phyloP scores from a whole-genome alignment of 2,113 vertebrate species.

The Vireo altiloquus region DNA sequence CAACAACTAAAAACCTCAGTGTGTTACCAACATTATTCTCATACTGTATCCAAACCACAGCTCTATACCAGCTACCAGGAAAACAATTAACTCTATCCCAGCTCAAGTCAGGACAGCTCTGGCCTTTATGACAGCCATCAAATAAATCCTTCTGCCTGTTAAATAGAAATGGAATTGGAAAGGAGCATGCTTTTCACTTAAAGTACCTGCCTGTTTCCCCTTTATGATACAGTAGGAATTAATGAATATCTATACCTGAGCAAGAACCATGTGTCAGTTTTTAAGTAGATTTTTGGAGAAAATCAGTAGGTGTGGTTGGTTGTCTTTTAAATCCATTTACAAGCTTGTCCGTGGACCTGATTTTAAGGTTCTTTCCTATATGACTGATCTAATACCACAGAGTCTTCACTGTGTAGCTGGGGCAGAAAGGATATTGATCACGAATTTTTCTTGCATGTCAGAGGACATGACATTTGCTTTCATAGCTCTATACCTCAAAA shows the following conservation, averaged over 20 bases:
- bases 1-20: not conserved
- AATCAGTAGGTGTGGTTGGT: not conserved
- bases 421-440: not conserved
- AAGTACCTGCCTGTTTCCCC: not conserved
- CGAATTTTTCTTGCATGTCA: accelerated
- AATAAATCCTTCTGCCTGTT: not conserved
- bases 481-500: not conserved
- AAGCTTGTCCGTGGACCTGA: not conserved
- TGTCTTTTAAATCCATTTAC: not conserved
- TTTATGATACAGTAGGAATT: not conserved
- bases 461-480: not conserved
- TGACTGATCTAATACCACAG: not conserved
- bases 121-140: not conserved
- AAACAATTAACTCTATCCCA: not conserved
- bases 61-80: not conserved
- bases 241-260: not conserved
- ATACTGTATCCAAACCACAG: not conserved
- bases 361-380: not conserved
- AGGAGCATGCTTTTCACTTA: not conserved
- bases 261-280: not conserved
- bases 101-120: not conserved
- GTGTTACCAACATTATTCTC: not conserved
- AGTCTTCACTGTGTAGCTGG: not conserved
- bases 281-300: not conserved
- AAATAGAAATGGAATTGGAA: not conserved